phyloP scores from a whole-genome alignment of 1,140 invertebrate species.

The Notospermus geniculatus region DNA sequence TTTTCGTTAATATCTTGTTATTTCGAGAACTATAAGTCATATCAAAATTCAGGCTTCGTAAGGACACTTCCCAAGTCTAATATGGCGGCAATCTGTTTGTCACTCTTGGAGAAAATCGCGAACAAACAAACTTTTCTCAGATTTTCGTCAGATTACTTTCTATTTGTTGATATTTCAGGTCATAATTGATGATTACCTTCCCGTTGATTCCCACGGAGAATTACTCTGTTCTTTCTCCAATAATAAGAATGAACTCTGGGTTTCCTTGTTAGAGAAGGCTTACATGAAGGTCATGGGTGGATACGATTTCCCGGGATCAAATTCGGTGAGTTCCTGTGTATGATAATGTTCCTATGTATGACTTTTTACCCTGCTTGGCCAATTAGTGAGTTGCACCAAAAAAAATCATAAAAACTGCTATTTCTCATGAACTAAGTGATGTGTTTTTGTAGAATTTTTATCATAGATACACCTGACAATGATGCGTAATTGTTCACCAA shows the following conservation, averaged over 20 bases:
- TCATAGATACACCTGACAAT: no score
- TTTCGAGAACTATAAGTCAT: no score
- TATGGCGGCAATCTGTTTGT: no score
- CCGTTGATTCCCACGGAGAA: slow-evolving; percentile 71
- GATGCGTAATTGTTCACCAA: no score
- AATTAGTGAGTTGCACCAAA: slow-evolving; percentile 3
- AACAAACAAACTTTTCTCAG: no score
- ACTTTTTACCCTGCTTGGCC: background rate
- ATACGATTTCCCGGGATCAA: slow-evolving; percentile 97
- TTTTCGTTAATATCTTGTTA: no score
- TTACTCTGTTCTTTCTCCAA: slow-evolving; percentile 60
- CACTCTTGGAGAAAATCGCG: no score
- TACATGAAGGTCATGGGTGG: slow-evolving; percentile 94
- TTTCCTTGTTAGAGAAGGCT: slow-evolving; percentile 93
- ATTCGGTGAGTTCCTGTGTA: slow-evolving; percentile 72
- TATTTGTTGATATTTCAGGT: slow-evolving; percentile 60
- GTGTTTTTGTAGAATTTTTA: background rate
- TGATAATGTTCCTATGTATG: slow-evolving; percentile 8
- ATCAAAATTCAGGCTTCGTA: no score
- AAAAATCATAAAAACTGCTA: background rate
- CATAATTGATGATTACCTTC: slow-evolving; percentile 91
- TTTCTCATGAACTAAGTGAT: background rate
- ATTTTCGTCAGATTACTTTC: no score
- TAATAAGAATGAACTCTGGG: slow-evolving; percentile 93
- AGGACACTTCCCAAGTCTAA: no score